A percentile compares a stretch with the other conserved stretches of the same genome.
These are phyloP conservation scores for Sphecodes monilicornis DNA, from an alignment of 2,888 invertebrate genomes.

Conservation along the genomic window DNA sequence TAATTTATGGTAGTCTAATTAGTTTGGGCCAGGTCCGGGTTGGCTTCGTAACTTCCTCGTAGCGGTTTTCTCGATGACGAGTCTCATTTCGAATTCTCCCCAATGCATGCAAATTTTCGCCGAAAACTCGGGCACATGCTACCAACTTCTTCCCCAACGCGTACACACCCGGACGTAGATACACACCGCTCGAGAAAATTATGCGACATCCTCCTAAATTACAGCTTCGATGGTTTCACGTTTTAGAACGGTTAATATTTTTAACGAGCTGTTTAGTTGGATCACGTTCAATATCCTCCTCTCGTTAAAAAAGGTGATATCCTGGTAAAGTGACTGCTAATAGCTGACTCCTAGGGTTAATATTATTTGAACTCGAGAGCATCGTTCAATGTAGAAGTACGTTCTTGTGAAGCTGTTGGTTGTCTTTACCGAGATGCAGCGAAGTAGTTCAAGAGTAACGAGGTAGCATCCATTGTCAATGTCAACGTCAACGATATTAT, in stretches of 20 bases:
- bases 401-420: background rate
- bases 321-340: background rate
- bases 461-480: no score
- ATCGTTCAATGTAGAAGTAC: background rate
- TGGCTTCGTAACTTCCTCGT: background rate
- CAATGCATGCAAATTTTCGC: background rate
- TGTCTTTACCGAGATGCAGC: background rate
- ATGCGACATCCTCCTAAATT: background rate
- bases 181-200: background rate
- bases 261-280: background rate
- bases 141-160: background rate
- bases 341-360: background rate
- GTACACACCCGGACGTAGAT: background rate
- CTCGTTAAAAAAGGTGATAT: background rate
- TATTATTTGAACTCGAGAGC: background rate
- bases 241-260: background rate
- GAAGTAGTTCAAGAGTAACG: no score
- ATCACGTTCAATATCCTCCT: background rate
- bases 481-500: no score
- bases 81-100: slow-evolving; percentile 18
- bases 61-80: slow-evolving; percentile 15
- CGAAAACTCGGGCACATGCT: background rate
- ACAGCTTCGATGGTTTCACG: background rate
- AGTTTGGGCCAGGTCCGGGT: background rate
- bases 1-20: slow-evolving; percentile 9